Conservation (phyloP, 2,113 vertebrate species). For the Oreochromis niloticus region DNA sequence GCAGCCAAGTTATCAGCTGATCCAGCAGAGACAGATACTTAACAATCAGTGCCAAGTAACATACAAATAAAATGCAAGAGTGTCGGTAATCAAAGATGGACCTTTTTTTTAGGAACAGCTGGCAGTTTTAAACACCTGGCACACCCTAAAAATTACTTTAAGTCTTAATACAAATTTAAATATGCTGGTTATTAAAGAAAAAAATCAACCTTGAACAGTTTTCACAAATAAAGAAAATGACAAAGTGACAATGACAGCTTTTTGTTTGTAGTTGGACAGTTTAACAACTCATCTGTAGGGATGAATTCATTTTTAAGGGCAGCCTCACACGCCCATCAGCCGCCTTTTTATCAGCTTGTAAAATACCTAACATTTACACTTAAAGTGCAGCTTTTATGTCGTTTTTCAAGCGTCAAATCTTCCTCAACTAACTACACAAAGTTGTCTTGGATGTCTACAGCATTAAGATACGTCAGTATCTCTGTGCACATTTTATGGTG, state of each 20-base stretch:
- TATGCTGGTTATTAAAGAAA: background rate
- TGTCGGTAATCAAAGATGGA: background rate
- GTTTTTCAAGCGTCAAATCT: background rate
- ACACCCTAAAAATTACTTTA: background rate
- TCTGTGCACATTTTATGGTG: background rate
- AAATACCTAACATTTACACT: background rate
- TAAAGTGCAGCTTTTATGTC: background rate
- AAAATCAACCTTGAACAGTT: background rate
- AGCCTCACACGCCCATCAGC: background rate
- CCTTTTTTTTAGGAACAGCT: background rate
- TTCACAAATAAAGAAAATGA: background rate
- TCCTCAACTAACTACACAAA: background rate
- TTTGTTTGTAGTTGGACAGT: background rate
- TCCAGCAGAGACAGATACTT: background rate
- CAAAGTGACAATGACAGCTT: background rate
- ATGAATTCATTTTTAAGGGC: fast-evolving
- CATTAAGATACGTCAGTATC: fast-evolving
- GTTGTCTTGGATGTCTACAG: background rate
- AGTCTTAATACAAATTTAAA: background rate
- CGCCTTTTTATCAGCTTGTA: background rate
- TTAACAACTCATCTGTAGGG: background rate
- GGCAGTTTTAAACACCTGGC: background rate
- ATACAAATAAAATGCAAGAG: background rate
- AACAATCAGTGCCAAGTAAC: background rate
- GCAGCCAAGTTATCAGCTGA: background rate